Percentiles rank a stretch among this genome's conserved stretches.
Conservation (phyloP, 2,113 vertebrate species). For the Panthera uncia region DNA sequence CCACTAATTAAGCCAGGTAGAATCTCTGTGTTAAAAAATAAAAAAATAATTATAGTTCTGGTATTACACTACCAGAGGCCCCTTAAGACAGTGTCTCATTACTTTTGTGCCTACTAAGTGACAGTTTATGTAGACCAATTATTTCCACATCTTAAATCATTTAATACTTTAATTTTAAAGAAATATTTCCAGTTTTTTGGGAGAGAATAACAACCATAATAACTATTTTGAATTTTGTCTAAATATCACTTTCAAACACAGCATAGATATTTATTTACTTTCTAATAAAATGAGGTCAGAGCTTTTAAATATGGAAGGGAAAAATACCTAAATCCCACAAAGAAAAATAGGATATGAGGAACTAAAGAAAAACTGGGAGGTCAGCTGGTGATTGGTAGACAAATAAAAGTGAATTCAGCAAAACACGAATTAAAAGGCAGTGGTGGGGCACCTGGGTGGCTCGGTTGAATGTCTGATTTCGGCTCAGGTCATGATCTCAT, state of each 20-base stretch:
- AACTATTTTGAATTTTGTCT: background rate
- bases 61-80: background rate
- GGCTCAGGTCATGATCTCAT: background rate
- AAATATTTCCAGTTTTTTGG: background rate
- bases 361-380: background rate
- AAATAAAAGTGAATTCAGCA: background rate
- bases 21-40: background rate
- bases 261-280: background rate
- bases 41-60: background rate
- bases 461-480: background rate
- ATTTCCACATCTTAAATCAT: background rate
- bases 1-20: background rate
- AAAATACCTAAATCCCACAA: background rate
- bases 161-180: slow-evolving; percentile 20
- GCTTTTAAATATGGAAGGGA: background rate
- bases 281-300: background rate
- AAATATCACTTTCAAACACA: background rate
- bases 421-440: background rate
- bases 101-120: background rate
- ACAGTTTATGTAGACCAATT: background rate
- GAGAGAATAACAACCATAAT: background rate
- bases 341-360: background rate
- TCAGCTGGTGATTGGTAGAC: background rate
- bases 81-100: background rate
- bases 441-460: background rate